These are phyloP conservation scores for Pterocles orientalis DNA, from an alignment of 2,113 vertebrate genomes.

Conservation along the genomic window DNA sequence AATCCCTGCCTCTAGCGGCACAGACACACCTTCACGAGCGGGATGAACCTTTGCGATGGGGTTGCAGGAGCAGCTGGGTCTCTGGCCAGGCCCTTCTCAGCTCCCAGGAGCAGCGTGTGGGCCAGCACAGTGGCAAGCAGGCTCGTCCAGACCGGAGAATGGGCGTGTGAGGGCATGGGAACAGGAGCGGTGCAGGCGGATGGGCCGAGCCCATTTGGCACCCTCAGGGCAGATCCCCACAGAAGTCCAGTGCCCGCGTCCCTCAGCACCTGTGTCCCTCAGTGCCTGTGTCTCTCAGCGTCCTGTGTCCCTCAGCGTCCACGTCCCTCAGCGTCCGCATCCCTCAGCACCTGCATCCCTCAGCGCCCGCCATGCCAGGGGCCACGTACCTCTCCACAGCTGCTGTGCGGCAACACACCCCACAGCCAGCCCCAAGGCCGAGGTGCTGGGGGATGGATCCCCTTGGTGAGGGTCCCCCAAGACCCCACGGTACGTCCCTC, in stretches of 20 bases:
- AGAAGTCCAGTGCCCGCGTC: rapidly evolving
- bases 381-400: not conserved
- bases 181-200: not conserved
- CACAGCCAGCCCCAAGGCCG: too few species aligned
- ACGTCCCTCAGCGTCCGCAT: not conserved
- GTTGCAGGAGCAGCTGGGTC: not conserved
- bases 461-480: too few species aligned
- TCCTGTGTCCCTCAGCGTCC: not conserved
- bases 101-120: not conserved
- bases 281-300: rapidly evolving
- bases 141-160: rapidly evolving
- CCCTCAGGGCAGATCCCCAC: rapidly evolving
- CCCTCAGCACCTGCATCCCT: not conserved
- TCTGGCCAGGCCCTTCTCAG: not conserved
- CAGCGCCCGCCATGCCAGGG: not conserved
- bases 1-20: rapidly evolving
- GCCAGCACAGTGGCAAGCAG: rapidly evolving
- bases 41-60: not conserved
- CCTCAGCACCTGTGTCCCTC: not conserved
- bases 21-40: rapidly evolving
- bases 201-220: not conserved
- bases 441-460: too few species aligned
- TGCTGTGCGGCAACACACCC: not conserved
- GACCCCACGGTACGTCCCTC: rapidly evolving
- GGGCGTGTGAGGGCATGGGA: not conserved